These are phyloP conservation scores for Sipha maydis DNA, from an alignment of 2,888 invertebrate species.

Conservation along the genomic window DNA sequence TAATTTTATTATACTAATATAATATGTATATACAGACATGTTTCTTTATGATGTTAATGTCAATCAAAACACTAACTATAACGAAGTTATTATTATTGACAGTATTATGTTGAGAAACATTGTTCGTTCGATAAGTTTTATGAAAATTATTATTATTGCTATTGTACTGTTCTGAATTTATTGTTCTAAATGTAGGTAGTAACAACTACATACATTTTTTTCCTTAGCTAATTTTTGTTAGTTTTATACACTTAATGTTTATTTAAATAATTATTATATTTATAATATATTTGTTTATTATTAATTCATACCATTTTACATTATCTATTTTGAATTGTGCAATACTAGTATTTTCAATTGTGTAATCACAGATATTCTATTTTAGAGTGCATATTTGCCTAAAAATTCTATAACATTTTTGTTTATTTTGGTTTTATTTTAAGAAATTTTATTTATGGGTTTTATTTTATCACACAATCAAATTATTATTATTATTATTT, in stretches of 20 bases:
- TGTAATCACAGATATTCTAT: constrained; percentile 9
- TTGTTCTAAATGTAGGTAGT: background rate
- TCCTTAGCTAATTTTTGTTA: constrained; percentile 30
- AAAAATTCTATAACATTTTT: background rate
- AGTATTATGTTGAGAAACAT: constrained; percentile 9
- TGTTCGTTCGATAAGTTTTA: constrained; percentile 18
- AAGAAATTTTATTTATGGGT: background rate
- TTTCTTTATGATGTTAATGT: constrained; percentile 31
- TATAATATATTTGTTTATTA: constrained; percentile 8
- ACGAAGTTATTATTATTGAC: constrained; percentile 11
- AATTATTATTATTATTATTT: constrained; percentile 11
- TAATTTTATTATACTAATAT: constrained; percentile 1
- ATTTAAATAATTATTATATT: constrained; percentile 1
- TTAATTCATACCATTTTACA: constrained; percentile 1
- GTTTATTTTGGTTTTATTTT: background rate
- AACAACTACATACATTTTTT: background rate
- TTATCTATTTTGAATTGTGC: constrained; percentile 23
- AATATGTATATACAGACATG: background rate
- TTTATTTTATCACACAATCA: background rate
- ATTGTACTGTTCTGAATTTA: constrained; percentile 28
- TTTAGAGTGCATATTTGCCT: background rate
- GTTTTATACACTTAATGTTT: constrained; percentile 28
- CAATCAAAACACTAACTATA: constrained; percentile 22
- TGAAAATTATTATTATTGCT: background rate
- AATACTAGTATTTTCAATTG: constrained; percentile 43